These are phyloP conservation scores for Hoplostethus mediterraneus DNA, from an alignment of 2,797 vertebrate species.

Conservation along the genomic window DNA sequence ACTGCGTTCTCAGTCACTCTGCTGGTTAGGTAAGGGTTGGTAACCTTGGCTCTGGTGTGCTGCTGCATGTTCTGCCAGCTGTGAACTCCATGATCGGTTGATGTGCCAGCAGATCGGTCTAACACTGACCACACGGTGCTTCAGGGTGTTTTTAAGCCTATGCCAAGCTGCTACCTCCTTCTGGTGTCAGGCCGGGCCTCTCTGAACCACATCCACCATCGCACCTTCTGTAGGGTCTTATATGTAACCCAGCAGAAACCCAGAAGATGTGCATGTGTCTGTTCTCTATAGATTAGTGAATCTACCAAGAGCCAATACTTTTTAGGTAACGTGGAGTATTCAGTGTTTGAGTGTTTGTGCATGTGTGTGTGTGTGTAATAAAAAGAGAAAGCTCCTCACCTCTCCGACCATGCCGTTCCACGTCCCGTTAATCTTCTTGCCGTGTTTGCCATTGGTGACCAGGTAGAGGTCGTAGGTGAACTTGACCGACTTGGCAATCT, in stretches of 20 bases:
- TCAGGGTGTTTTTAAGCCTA: constrained; percentile 32
- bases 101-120: constrained; percentile 42
- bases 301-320: no score
- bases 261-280: no score
- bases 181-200: neutral
- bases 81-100: constrained; percentile 51
- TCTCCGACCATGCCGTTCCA: constrained; percentile 99
- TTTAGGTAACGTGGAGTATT: no score
- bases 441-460: constrained; percentile 98
- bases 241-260: neutral
- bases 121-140: constrained; percentile 34
- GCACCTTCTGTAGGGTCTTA: neutral
- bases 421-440: constrained; percentile 97
- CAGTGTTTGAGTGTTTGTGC: no score
- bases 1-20: constrained; percentile 13
- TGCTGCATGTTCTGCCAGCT: constrained; percentile 43
- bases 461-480: constrained; percentile 99
- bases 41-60: constrained; percentile 1
- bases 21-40: constrained; percentile 21
- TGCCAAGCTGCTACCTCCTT: constrained; percentile 25
- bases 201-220: constrained; percentile 9
- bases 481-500: constrained; percentile 98
- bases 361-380: neutral
- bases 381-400: constrained; percentile 78
- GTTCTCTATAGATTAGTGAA: neutral